phyloP scores from a whole-genome alignment of 2,797 vertebrate species.

The Thripadectes ignobilis region DNA sequence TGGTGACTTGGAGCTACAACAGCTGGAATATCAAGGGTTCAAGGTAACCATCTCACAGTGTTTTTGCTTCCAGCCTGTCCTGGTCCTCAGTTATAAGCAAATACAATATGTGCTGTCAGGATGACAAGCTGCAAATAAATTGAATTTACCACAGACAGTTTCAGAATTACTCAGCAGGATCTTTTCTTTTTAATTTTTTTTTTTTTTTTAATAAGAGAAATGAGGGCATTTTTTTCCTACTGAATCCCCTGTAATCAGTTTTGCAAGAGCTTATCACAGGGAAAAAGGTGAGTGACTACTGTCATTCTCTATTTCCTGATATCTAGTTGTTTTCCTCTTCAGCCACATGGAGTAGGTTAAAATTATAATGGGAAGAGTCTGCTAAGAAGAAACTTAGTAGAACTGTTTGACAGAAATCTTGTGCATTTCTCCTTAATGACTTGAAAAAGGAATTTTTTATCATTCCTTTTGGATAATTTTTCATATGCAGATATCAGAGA shows the following conservation, averaged over 20 bases:
- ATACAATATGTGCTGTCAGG: not conserved
- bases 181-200: not conserved
- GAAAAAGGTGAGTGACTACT: not conserved
- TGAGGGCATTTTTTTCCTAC: rapidly evolving
- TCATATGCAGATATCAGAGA: not conserved
- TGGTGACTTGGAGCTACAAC: not conserved
- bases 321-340: not conserved
- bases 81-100: not conserved
- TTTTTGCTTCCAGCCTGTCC: not conserved
- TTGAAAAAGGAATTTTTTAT: too few species aligned
- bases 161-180: not conserved
- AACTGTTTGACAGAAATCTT: not conserved
- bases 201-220: not conserved
- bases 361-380: not conserved
- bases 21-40: not conserved
- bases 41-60: not conserved
- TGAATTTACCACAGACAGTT: not conserved
- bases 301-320: not conserved
- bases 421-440: not conserved
- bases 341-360: not conserved
- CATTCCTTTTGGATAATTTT: not conserved
- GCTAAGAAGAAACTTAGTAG: not conserved
- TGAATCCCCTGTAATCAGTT: not conserved
- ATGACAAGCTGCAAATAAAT: not conserved
- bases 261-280: not conserved